Base-by-base conservation (phyloP, 2,113 vertebrate species). In the Elephas maximus region DNA sequence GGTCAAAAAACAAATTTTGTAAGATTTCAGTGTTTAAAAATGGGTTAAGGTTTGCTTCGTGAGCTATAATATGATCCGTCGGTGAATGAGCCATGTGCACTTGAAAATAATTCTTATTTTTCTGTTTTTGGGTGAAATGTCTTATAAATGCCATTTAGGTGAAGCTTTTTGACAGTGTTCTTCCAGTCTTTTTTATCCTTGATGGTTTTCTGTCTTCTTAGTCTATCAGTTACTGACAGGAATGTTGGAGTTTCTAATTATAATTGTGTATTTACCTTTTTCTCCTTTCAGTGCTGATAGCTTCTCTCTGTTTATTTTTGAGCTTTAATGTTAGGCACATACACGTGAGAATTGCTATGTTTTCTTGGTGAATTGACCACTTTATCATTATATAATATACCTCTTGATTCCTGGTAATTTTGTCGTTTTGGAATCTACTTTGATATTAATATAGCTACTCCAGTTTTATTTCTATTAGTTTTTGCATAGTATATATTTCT, bases 51-150 rank as follows among this genome's bases (percentile, higher is more conserved):
- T 51, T 80, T 80, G 45, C 67, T 79, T 62, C 51, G 15, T 67
- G 33, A 14, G 15, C 33, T 63, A 53, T 51, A 28, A 28, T 53
- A 12, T 67, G 44, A 26, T 53, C 45, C 62, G 41, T 10, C 33
- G 88, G 23, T 90, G 60, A 80, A 53, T 28, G 62, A 90, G 51
- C 79, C 21, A 45, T 83, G 69, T 57, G 8, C 48, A 63, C 60
- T 89, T 95, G 33, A 89, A 93, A 78, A 79, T 62, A 62, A 11
- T 90, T 85, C 69, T 79, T 93, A 21, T 51, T 78, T 6, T 65
- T 53, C 44, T 53, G 12, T 89, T 78, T 88, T 89, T 57, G 51
- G 37, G 62, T 63, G 30, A 18, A 51, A 62, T 57, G 9, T 62
- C 71, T 78, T 83, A 69, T 71, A 71, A 77, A 89, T 41, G 48